Percentiles rank a stretch among this genome's conserved stretches.
Conservation (phyloP, 2,797 vertebrate genomes). For the Pantherophis alleghaniensis region DNA sequence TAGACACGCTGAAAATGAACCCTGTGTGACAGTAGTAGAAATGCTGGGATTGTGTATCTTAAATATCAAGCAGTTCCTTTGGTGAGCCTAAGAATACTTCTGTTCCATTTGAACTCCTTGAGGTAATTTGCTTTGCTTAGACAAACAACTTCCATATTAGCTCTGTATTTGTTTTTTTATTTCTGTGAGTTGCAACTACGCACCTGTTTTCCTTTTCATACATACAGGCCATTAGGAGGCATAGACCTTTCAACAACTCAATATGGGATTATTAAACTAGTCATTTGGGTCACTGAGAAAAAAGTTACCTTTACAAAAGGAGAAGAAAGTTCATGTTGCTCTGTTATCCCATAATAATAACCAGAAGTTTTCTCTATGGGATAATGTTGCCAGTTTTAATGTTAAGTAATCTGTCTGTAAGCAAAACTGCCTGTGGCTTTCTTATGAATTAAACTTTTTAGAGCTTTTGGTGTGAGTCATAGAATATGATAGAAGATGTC, state of each 20-base stretch:
- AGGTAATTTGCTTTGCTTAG: neutral
- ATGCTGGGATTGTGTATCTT: neutral
- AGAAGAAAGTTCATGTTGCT: fast-evolving
- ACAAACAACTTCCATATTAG: neutral
- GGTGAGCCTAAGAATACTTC: neutral
- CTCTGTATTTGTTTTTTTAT: neutral
- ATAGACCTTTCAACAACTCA: neutral
- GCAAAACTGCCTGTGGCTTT: neutral
- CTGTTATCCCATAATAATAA: neutral
- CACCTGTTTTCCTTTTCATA: neutral
- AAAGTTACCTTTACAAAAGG: neutral
- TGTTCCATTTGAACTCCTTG: neutral
- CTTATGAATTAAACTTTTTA: conserved; percentile 8
- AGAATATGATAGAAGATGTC: neutral
- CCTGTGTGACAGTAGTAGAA: neutral
- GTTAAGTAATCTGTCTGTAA: fast-evolving
- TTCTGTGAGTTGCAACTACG: too few species aligned
- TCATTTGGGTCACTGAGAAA: neutral
- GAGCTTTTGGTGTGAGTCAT: neutral
- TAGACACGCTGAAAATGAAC: neutral
- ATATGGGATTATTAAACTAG: neutral
- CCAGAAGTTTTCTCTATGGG: neutral
- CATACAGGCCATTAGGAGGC: neutral
- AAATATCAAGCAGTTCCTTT: neutral
- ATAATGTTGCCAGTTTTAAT: neutral